Base-by-base conservation (phyloP, 2,113 vertebrate species). In the Tichodroma muraria region DNA sequence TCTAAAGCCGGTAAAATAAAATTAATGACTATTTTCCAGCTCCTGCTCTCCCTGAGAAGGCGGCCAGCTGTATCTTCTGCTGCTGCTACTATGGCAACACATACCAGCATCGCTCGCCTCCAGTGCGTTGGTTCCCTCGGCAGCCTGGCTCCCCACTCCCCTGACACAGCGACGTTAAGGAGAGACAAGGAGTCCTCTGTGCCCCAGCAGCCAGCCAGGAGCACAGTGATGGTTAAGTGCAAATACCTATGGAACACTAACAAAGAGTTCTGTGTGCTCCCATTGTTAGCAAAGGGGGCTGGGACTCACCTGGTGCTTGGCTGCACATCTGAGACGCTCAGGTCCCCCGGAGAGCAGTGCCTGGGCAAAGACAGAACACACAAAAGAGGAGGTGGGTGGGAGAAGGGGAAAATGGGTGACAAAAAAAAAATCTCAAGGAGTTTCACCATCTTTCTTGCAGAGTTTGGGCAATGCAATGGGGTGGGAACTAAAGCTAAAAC, bases 41-140 rank as follows among this genome's bases (percentile, higher is more conserved):
- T 75, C 81, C 71, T 85, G 80, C 72, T 89, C 75, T 92, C 37
- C 60, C 90, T 0, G 37, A 91, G 92, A 86, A 94, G 90, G 94
- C 68, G 4, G 76, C 88, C 91, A 81, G 93, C 94, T 94, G 85
- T 86, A 93, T 90, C 90, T 87, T 93, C 72, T 93, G 71, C 89
- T 76, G 72, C 90, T 76, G 96, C 91, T 96, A 15, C 96, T 94
- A 96, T 97, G 90, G 96, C 91, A 96, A 96, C 96, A 19, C 1
- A 0, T 40, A 85, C 47, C 64, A 75, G 90, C 85, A 75, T 6
- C 1, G 2, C 85, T 85, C 14, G 82, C 33, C 56, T 78, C 57
- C 63, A 10, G 68, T 3, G 44, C 57, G 45, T 64, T 59, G 89
- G 40, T 4, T 94, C 80, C 64, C 47, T 15, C 0, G 6, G 60